Evolutionary conservation across 53 echinoderm and acorn worm genomes (phyloP).

Genomic region (Hippasteria phrygiana): DNA sequence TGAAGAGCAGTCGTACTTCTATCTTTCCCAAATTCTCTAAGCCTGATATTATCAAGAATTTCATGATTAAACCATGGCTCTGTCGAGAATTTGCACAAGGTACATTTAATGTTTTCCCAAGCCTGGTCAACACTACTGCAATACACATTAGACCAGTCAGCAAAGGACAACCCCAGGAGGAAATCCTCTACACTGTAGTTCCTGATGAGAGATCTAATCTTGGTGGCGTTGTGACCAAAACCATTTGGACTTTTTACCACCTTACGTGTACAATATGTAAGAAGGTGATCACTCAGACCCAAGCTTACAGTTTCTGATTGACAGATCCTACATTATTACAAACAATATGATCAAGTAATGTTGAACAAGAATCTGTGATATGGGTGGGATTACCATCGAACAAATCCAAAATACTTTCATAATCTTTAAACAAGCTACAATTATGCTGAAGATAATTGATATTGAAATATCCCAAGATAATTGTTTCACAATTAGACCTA

Average conservation of each 20-base stretch:
- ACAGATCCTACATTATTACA: slow-evolving; percentile 36
- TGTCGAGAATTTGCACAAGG: slow-evolving; percentile 45
- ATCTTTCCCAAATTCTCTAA: slow-evolving; percentile 19
- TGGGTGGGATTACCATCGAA: slow-evolving; percentile 18
- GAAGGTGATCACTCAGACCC: slow-evolving; percentile 43
- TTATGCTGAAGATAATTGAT: slow-evolving; percentile 32
- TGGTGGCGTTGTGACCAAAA: slow-evolving; percentile 34
- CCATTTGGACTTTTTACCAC: slow-evolving; percentile 26
- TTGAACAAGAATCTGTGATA: slow-evolving; percentile 29
- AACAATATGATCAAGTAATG: slow-evolving; percentile 43
- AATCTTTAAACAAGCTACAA: slow-evolving; percentile 10
- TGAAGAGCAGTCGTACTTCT: slow-evolving; percentile 3
- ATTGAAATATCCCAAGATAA: slow-evolving; percentile 41
- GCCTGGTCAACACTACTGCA: slow-evolving; percentile 41
- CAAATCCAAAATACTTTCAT: slow-evolving; percentile 41
- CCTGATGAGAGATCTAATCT: slow-evolving; percentile 43
- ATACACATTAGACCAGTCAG: slow-evolving; percentile 57
- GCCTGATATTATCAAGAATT: slow-evolving; percentile 5
- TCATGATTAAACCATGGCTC: slow-evolving; percentile 17
- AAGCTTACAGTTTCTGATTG: slow-evolving; percentile 17
- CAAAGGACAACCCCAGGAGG: slow-evolving; percentile 5
- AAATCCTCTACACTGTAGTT: slow-evolving; percentile 38
- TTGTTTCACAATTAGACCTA: slow-evolving; percentile 1
- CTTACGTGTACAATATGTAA: slow-evolving; percentile 26
- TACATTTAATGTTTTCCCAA: slow-evolving; percentile 8